These are phyloP conservation scores for Dryomyza anilis DNA, from an alignment of 2,888 invertebrate species.

Conservation along the genomic window DNA sequence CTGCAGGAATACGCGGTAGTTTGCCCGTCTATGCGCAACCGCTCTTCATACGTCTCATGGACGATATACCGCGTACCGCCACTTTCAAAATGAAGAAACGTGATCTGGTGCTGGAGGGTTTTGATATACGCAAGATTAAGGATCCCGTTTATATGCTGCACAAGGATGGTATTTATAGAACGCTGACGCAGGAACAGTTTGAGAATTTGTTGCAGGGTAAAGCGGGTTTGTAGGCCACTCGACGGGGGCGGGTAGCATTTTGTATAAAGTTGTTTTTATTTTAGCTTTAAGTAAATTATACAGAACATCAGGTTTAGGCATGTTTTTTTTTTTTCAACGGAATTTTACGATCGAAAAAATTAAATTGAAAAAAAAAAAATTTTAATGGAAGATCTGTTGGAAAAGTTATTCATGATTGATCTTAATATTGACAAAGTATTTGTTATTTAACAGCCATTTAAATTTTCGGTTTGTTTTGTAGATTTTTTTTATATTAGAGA, in stretches of 20 bases:
- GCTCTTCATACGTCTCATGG: slow-evolving; percentile 80
- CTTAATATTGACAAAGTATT: no score
- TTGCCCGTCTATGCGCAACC: slow-evolving; percentile 89
- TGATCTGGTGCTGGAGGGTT: slow-evolving; percentile 84
- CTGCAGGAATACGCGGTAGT: slow-evolving; percentile 70
- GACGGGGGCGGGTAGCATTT: slow-evolving; percentile 6
- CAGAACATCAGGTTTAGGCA: no score
- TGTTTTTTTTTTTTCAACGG: no score
- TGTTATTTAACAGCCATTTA: no score
- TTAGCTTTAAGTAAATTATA: no score
- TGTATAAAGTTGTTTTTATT: no score
- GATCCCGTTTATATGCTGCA: slow-evolving; percentile 78
- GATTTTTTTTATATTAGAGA: no score
- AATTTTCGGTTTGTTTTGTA: no score
- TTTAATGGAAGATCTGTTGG: no score
- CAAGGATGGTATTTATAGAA: slow-evolving; percentile 63
- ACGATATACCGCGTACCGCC: slow-evolving; percentile 79
- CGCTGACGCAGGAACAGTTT: slow-evolving; percentile 62
- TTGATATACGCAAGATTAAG: slow-evolving; percentile 72
- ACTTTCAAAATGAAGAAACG: slow-evolving; percentile 94
- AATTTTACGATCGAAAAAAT: no score
- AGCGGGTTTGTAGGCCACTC: slow-evolving; percentile 62
- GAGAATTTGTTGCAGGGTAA: slow-evolving; percentile 63
- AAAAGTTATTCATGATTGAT: no score
- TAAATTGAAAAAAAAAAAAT: no score